Percentiles rank a stretch among this genome's conserved stretches.
Evolutionary conservation across 2,888 invertebrate genomes (phyloP).

Genomic region (Falcaria lacertinaria): DNA sequence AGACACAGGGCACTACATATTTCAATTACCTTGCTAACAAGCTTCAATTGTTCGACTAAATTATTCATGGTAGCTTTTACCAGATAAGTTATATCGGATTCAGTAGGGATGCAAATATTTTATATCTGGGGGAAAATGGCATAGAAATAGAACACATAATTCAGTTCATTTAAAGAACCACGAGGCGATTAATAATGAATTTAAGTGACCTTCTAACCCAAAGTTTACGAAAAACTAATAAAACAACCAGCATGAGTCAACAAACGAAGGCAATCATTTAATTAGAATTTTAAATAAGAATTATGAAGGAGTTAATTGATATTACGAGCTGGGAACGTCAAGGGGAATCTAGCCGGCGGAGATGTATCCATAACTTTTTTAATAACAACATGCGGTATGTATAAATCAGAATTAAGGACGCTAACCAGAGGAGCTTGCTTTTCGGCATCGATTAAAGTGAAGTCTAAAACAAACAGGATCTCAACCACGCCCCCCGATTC

Average conservation of each 20-base stretch:
- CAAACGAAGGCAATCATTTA: conserved; percentile 30
- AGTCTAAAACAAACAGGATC: conserved; percentile 69
- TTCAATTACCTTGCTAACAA: conserved; percentile 46
- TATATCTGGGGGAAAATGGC: no score
- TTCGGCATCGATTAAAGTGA: conserved; percentile 64
- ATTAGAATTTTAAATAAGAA: conserved; percentile 47
- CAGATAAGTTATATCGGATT: no score
- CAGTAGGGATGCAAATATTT: no score
- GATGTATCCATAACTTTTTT: conserved; percentile 57
- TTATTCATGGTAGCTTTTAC: conserved; percentile 8
- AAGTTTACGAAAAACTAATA: neutral
- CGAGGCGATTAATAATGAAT: no score
- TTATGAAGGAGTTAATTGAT: conserved; percentile 71
- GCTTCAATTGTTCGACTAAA: conserved; percentile 36
- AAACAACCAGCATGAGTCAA: conserved; percentile 12
- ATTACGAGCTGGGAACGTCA: conserved; percentile 61
- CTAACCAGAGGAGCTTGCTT: conserved; percentile 55
- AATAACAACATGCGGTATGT: conserved; percentile 64
- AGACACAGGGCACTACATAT: conserved; percentile 31
- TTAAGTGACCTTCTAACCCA: neutral
- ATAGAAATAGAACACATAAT: no score
- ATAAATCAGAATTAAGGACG: conserved; percentile 75
- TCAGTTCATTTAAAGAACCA: no score
- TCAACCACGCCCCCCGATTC: conserved; percentile 42
- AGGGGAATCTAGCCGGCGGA: conserved; percentile 52